phyloP scores from a whole-genome alignment of 2,113 vertebrate genomes.

The Ramphastos sulfuratus region DNA sequence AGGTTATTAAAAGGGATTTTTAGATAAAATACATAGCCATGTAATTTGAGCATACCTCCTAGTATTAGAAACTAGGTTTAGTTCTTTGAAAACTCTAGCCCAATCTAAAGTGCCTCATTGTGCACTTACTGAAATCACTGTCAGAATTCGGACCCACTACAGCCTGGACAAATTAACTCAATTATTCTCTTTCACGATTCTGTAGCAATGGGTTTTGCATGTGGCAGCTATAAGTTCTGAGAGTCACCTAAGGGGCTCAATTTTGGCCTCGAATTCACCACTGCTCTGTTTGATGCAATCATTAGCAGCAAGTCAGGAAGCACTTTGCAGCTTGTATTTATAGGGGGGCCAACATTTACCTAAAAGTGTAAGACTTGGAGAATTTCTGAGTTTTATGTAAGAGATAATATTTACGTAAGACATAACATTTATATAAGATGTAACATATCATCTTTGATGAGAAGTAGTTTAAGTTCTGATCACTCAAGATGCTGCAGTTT shows the following conservation, averaged over 20 bases:
- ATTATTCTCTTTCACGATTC: not conserved
- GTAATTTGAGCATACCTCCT: not conserved
- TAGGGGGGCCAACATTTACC: not conserved
- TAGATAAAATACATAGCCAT: conserved; percentile 44
- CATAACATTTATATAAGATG: not conserved
- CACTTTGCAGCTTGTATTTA: not conserved
- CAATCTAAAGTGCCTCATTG: not conserved
- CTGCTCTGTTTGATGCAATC: not conserved
- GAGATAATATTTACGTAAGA: not conserved
- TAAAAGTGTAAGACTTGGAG: not conserved
- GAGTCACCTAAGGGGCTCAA: not conserved
- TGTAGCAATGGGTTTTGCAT: not conserved
- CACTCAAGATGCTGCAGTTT: not conserved
- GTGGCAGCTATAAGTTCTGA: not conserved
- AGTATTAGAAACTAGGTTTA: not conserved
- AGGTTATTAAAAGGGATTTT: conserved; percentile 54
- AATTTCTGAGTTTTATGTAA: not conserved
- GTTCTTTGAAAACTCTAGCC: conserved; percentile 21
- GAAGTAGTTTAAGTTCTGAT: not conserved
- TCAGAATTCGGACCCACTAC: not conserved
- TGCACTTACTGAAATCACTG: not conserved
- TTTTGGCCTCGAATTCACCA: not conserved
- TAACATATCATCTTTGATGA: not conserved
- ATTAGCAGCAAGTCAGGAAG: not conserved
- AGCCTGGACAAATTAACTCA: not conserved